Percentiles rank a stretch among this genome's conserved stretches.
Conservation (phyloP, 2,888 invertebrate species). For the Sinodicranocentrus sp. region DNA sequence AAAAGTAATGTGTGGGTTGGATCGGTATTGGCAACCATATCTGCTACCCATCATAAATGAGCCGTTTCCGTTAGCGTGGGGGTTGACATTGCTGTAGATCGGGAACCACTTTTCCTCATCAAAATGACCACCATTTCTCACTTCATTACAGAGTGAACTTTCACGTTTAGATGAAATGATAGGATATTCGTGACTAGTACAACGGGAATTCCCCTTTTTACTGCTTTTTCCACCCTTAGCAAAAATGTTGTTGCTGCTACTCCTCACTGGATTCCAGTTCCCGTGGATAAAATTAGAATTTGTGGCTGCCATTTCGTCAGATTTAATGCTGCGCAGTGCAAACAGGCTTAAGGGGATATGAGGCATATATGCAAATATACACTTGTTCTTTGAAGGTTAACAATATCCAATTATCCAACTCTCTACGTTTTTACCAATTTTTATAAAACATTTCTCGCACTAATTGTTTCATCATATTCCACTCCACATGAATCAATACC, state of each 20-base stretch:
- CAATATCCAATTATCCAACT: background rate
- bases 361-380: too few relatives aligned
- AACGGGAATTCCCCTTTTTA: constrained; percentile 41
- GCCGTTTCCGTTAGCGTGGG: constrained; percentile 26
- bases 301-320: constrained; percentile 38
- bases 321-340: background rate
- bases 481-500: too few relatives aligned
- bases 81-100: constrained; percentile 5
- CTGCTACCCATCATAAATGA: constrained; percentile 39
- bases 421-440: constrained; percentile 1
- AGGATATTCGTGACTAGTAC: constrained; percentile 56
- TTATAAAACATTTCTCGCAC: background rate
- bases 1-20: constrained; percentile 63
- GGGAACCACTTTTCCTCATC: constrained; percentile 21
- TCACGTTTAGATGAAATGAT: constrained; percentile 20
- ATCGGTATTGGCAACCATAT: constrained; percentile 57
- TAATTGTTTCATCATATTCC: too few relatives aligned
- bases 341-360: too few relatives aligned
- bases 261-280: constrained; percentile 57
- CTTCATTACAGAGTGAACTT: background rate
- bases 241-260: constrained; percentile 40
- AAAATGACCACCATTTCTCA: background rate
- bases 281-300: constrained; percentile 59
- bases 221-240: constrained; percentile 23
- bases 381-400: background rate